Base-by-base conservation (phyloP, 2,888 invertebrate genomes). In the Dusona sp. region DNA sequence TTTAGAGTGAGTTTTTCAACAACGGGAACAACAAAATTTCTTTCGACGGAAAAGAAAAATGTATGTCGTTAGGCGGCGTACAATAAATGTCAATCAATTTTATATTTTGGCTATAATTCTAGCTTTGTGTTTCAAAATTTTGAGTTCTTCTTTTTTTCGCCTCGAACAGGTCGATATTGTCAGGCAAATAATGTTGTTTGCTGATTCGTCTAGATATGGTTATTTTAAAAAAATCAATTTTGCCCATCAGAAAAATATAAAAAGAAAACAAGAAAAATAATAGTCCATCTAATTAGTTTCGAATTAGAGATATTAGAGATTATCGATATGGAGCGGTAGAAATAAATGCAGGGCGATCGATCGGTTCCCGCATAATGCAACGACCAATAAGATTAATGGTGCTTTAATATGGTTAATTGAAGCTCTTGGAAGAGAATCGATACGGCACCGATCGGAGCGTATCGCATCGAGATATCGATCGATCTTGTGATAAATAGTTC, bases 401-500 rank as follows among this genome's bases (percentile, higher is more conserved):
- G 91, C 92, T 93, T 93, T 93, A 93, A 93, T 93, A 93, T 93
- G 93, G 93, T 93, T 93, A 93, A 93, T 93, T 93, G 93, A 93
- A 93, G 93, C 93, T 92, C 93, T 93, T 93, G 92, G 92, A 16
- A 29, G 93, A 93, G 92, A 93, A 93, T 93, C 93, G 93, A 93
- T 93, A 92, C 92, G 91, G 92, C 85, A 82, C 86, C 85, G 89
- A 89, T 89, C 81, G 73, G 83, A 88, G 90, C 90, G 92, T 91
- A 93, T 93, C 93, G 93, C 90, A 91, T 90, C 89, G 92, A 93
- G 93, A 93, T 93, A 93, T 92, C 93, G 93, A 93, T 93, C 93
- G 93, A 93, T 92, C 93, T 93, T 92, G 92, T 93, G 93, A 93
- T 93, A 93, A 93, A 93, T 93, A 93, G 93, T 93, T 92, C 91